Evolutionary conservation across 2,888 invertebrate species (phyloP), one percentile per base, ranked within the genome.

Genomic region (Branchellion lobata): DNA sequence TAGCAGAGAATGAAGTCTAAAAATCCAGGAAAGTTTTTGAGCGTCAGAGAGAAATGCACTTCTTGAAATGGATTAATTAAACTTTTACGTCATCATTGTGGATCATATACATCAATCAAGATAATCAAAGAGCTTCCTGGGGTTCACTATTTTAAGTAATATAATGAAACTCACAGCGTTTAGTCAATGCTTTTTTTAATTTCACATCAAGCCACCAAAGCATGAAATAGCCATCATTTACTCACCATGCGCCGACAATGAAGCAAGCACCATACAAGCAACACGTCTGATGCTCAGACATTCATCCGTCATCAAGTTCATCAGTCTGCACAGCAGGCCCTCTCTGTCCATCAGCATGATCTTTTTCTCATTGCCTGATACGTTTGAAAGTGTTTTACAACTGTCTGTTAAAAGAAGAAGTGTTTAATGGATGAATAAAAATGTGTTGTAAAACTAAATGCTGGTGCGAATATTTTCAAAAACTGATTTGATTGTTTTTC

Each of bases 331-430:
- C 77, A 77, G 18, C n/a, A 53, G 65, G 24, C 34, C 27, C 27
- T 77, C 77, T 33, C 24, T 29, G 24, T 77, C 57, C n/a, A 57
- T n/a, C 27, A 77, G 29, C 1, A 36, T 29, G 18, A 77, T 18
- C 33, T 77, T 77, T 21, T 65, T 77, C 18, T 77, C 77, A 18
- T 77, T 65, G 31, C 65, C 77, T 77, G 65, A 40, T 40, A 14
- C 40, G 40, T 40, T 5, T 8, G 40, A 40, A 14, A 40, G 5
- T 5, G 40, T 40, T 40, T 5, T 5, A 40, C 14, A 14, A 40
- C 5, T 40, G 40, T 5, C 5, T 40, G 40, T 5, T 5, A 8
- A 14, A 40, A 14, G 40, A 40, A 40, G n/a, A n/a, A n/a, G n/a
- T n/a, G n/a, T n/a, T n/a, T n/a, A n/a, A n/a, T n/a, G n/a, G n/a